These are phyloP conservation scores for Drosophila carrolli DNA, from an alignment of 1,140 invertebrate species.

Conservation along the genomic window DNA sequence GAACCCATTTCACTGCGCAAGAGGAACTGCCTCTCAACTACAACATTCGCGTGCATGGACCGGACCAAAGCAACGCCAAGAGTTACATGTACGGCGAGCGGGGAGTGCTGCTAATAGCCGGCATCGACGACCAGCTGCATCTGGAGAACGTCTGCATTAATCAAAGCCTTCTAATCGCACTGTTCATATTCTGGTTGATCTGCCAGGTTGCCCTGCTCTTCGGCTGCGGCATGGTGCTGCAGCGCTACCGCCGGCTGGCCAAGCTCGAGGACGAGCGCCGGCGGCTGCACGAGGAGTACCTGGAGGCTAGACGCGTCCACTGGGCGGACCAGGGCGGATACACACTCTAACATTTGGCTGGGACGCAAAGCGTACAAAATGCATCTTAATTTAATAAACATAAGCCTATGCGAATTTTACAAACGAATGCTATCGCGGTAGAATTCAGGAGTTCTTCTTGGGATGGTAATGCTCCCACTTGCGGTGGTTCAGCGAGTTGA, in stretches of 20 bases:
- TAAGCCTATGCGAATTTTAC: constrained; percentile 65
- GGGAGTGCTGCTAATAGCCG: constrained; percentile 85
- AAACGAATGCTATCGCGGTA: constrained; percentile 16
- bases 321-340: constrained; percentile 83
- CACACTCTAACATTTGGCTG: constrained; percentile 57
- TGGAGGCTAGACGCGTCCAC: constrained; percentile 76
- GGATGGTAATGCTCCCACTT: constrained; percentile 95
- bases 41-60: constrained; percentile 84
- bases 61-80: constrained; percentile 79
- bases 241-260: constrained; percentile 75
- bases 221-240: constrained; percentile 77
- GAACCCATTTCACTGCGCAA: constrained; percentile 39
- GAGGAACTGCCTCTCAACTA: constrained; percentile 85
- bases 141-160: constrained; percentile 78
- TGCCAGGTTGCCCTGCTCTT: constrained; percentile 77
- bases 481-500: constrained; percentile 93
- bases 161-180: constrained; percentile 75
- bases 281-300: constrained; percentile 73
- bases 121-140: constrained; percentile 82
- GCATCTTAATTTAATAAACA: constrained; percentile 75
- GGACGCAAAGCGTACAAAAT: constrained; percentile 52
- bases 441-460: constrained; percentile 63
- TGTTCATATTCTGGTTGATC: constrained; percentile 82
- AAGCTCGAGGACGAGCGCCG: constrained; percentile 77
- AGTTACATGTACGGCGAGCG: constrained; percentile 85